Percentiles rank a stretch among this genome's conserved stretches.
These are phyloP conservation scores for Carassius auratus DNA, from an alignment of 2,113 vertebrate species.

Conservation along the genomic window DNA sequence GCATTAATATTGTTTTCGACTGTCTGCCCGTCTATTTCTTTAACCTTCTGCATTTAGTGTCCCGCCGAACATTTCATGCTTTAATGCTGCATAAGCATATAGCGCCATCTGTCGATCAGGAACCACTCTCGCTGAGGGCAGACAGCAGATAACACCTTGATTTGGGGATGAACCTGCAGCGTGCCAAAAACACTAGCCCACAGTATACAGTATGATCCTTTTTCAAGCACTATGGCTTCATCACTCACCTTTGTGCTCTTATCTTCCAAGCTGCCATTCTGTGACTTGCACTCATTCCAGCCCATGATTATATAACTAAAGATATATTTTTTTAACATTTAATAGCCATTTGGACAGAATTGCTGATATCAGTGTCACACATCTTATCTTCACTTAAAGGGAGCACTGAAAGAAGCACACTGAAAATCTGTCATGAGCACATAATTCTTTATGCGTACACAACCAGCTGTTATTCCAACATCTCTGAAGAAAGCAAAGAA, in stretches of 20 bases:
- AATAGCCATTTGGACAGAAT: constrained; percentile 3
- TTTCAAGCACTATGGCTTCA: background rate
- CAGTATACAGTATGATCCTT: background rate
- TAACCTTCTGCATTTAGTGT: background rate
- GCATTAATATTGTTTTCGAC: background rate
- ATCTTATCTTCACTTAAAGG: background rate
- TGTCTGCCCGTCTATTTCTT: background rate
- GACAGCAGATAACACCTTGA: background rate
- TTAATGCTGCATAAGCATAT: constrained; percentile 30
- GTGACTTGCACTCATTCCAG: background rate
- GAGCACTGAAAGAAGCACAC: background rate
- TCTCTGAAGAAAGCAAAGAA: constrained; percentile 41
- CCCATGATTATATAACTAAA: constrained; percentile 17
- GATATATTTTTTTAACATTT: constrained; percentile 2
- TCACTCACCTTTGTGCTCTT: constrained; percentile 17
- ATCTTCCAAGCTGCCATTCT: background rate
- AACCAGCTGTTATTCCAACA: constrained; percentile 45
- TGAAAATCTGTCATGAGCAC: constrained; percentile 1
- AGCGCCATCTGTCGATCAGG: constrained; percentile 55
- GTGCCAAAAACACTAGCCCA: background rate
- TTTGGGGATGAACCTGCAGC: background rate
- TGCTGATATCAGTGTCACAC: background rate
- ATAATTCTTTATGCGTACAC: background rate
- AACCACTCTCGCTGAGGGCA: background rate
- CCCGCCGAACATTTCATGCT: background rate